Evolutionary conservation across 92 coral and sea anemone species (phyloP), one percentile per base, ranked within the genome.

Genomic region (Heliopora coerulea): DNA sequence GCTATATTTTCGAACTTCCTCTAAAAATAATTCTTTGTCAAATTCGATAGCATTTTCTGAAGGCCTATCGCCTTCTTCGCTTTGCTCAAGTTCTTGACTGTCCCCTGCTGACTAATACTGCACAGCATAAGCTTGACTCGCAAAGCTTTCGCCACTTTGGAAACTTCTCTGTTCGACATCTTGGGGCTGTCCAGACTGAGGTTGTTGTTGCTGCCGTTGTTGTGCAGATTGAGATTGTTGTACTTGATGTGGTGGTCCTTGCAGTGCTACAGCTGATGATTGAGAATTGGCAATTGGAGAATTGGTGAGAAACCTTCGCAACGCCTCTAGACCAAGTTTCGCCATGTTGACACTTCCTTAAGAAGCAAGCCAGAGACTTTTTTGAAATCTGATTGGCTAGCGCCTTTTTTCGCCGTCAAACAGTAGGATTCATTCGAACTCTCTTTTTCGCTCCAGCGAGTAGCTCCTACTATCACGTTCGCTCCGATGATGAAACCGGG

Each of bases 1-100:
- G 34, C 70, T 59, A 46, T 75, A 59, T 75, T 44, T 75, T 46
- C 80, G 28, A 10, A 75, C 67, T 75, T 75, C 80, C 31, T 60
- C 62, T 14, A 75, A 28, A 61, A 61, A 46, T n/a, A 42, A 29
- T 35, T 60, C 70, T 26, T 35, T 59, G 6, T 42, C 61, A 59
- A 59, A 59, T 44, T 59, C 49, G 3, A 39, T 39, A 26, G 30
- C 60, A 10, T 12, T 54, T 20, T 27, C 60, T 19, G 11, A 12
- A 54, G 60, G 7, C 60, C 19, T 24, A 11, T 27, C n/a, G 60
- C 0, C 28, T 1, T 24, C 67, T 15, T 19, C 17, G 31, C 34
- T n/a, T 58, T 58, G 34, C 26, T 7, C 34, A n/a, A n/a, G n/a
- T n/a, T n/a, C n/a, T n/a, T n/a, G n/a, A n/a, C n/a, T n/a, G n/a